Conservation (phyloP, 2,113 vertebrate genomes). For the Proteles cristata region DNA sequence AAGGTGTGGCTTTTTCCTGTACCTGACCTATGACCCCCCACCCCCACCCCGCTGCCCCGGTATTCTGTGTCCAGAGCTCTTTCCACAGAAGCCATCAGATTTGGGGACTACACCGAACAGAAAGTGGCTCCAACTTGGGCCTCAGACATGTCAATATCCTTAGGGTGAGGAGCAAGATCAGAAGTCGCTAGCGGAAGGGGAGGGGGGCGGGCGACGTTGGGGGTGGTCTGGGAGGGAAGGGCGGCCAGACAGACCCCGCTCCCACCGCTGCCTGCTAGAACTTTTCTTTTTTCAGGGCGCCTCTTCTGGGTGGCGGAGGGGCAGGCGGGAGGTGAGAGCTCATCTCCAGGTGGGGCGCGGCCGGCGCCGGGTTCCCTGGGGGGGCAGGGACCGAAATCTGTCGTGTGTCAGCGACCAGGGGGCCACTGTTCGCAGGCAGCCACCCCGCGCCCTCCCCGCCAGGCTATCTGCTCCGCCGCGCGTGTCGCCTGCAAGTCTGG, state of each 20-base stretch:
- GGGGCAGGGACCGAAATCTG: neutral
- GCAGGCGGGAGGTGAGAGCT: neutral
- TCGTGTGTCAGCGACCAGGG: neutral
- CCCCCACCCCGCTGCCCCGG: neutral
- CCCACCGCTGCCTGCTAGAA: fast-evolving
- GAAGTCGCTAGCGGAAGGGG: neutral
- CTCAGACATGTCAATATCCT: neutral
- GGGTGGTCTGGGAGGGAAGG: neutral
- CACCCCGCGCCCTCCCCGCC: neutral
- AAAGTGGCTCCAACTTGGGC: neutral
- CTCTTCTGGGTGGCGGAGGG: fast-evolving
- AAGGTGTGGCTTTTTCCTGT: neutral
- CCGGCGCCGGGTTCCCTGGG: too few relatives aligned
- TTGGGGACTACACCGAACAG: neutral
- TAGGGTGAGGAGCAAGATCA: neutral
- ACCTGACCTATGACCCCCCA: fast-evolving
- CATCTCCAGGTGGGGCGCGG: neutral
- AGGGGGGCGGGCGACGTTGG: neutral
- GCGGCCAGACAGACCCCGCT: neutral
- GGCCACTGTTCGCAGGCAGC: neutral
- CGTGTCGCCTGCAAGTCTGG: neutral
- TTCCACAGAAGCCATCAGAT: neutral
- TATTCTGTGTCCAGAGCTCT: neutral
- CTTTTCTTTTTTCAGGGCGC: neutral
- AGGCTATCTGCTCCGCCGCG: fast-evolving